Evolutionary conservation across 2,113 vertebrate genomes (phyloP).

Genomic region (Strix aluco): DNA sequence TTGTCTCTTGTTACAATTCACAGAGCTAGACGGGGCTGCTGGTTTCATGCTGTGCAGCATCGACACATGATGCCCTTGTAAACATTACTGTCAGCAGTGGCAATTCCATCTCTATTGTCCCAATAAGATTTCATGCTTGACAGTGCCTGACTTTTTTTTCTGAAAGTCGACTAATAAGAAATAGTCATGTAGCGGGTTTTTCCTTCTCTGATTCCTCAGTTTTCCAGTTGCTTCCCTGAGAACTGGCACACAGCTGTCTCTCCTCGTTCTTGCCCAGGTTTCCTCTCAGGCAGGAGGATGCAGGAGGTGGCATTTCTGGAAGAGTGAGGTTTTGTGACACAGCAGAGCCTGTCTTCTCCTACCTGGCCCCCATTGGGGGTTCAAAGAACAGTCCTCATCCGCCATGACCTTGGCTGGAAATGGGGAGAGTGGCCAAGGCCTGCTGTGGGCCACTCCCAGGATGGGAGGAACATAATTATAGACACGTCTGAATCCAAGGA

Average conservation of each 20-base stretch:
- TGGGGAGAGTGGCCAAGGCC: neutral
- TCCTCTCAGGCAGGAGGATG: neutral
- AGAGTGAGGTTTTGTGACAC: neutral
- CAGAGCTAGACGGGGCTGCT: conserved; percentile 5
- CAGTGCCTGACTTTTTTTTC: conserved; percentile 2
- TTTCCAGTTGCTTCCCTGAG: neutral
- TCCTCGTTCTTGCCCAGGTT: neutral
- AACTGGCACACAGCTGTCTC: neutral
- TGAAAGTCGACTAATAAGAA: neutral
- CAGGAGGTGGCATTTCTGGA: neutral
- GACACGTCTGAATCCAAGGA: neutral
- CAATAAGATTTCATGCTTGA: conserved; percentile 55
- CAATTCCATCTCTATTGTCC: conserved; percentile 62
- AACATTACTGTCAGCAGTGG: conserved; percentile 54
- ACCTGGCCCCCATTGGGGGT: accelerated
- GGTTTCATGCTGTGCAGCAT: conserved; percentile 35
- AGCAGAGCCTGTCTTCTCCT: neutral
- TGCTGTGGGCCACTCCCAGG: neutral
- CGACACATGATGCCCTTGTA: conserved; percentile 23
- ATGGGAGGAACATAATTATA: neutral
- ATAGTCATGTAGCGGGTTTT: neutral
- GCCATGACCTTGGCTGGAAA: neutral
- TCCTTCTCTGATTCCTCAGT: neutral
- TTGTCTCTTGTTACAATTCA: conserved; percentile 19
- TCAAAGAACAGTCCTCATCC: neutral